Evolutionary conservation across 2,888 invertebrate species (phyloP), one percentile per base, ranked within the genome.

Genomic region (Limnephilus rhombicus): DNA sequence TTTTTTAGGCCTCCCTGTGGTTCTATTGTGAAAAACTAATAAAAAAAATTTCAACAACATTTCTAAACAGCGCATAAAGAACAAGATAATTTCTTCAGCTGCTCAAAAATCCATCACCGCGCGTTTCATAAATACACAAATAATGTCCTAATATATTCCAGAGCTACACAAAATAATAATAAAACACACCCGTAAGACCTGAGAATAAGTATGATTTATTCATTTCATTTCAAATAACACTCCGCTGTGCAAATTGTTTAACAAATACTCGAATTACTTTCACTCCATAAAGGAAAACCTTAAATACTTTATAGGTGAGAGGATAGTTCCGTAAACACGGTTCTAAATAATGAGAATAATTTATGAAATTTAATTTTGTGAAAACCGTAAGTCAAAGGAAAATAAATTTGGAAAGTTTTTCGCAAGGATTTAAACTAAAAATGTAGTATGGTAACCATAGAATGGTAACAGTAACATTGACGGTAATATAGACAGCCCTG

Each of bases 201-300:
- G 88, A 88, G 34, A 88, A 88, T 88, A 88, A 88, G 80, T 37
- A 18, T 88, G 88, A 88, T 88, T 88, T 88, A 88, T 88, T 88
- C 88, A 80, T 88, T 86, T 88, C 12, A 34, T 80, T 80, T 24
- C 68, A 34, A 68, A 88, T 68, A 88, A 34, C 88, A 53, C 88
- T 83, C 68, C 88, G 41, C 88, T 80, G 29, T 88, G 88, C 80
- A 88, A 88, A 80, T 88, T 80, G 88, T 88, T 88, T 88, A 80
- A 88, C 88, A 88, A 88, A 88, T 88, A 80, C 88, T 24, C 24
- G 37, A 80, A 88, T 80, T 88, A 88, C 18, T 88, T 88, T 88
- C 68, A 80, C 80, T 88, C 37, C 34, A 12, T 31, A 86, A 49
- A 45, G 29, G 86, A 53, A 86, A 86, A 49, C 86, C 86, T 86